Base-by-base conservation (phyloP, 23 tunicate species). In the Trididemnum clinides region DNA sequence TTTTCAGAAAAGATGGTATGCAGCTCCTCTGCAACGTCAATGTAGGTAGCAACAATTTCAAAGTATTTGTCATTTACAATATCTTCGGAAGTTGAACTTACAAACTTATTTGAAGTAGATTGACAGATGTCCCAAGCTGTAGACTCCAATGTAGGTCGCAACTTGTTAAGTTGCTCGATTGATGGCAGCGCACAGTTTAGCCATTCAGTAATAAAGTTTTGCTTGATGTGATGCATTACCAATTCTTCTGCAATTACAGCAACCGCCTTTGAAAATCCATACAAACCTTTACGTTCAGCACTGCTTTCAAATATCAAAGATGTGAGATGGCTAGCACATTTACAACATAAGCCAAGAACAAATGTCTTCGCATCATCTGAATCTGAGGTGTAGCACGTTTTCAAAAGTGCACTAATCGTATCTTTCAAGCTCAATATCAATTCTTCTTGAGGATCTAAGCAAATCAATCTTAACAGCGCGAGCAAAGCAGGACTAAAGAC, bases 231-330 rank as follows among this genome's bases (percentile, higher is more conserved):
- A 73, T 73, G 54, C 57, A 73, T 73, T 4, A 38, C 80, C 19
- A 73, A 57, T 73, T 73, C 80, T 26, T 73, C 80, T 12, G 80
- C 80, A n/a, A 73, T 37, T 21, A 73, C 30, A 5, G 25, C 29
- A 19, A 73, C 22, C 10, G 57, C 57, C 6, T 38, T 22, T 2
- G 6, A 20, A 12, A 73, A 73, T 2, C 54, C 80, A 2, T 37
- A 23, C 37, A 73, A 12, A 73, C 33, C 15, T 19, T 7, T 23
- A 2, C 18, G 25, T 2, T 73, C 57, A 36, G 10, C 18, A 73
- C 18, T 20, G 37, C 15, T 20, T 37, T 37, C 28, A 38, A 73
- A 73, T 28, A 73, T 28, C 5, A 37, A 23, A n/a, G 28, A 19
- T 12, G 80, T 36, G 6, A 73, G 15, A 23, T 12, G 25, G 1